phyloP scores from a whole-genome alignment of 1,140 invertebrate genomes.

The Oryctes rhinoceros region DNA sequence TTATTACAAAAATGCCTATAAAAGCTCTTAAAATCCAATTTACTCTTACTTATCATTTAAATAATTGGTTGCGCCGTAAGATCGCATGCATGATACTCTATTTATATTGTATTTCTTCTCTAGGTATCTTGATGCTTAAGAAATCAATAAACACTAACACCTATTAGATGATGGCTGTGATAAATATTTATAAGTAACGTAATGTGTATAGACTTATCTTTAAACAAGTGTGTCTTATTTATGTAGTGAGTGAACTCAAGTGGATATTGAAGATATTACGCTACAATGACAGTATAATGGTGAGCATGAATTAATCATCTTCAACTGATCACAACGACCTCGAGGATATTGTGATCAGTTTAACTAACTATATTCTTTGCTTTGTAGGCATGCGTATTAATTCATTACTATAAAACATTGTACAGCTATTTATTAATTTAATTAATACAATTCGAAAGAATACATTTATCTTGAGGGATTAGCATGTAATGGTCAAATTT shows the following conservation, averaged over 20 bases:
- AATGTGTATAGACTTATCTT: slow-evolving; percentile 37
- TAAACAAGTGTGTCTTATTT: slow-evolving; percentile 43
- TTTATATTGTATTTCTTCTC: slow-evolving; percentile 40
- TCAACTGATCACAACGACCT: not conserved
- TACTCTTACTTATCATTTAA: not conserved
- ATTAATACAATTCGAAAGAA: no score
- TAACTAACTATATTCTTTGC: slow-evolving; percentile 23
- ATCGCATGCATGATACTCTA: slow-evolving; percentile 34
- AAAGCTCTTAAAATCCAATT: not conserved
- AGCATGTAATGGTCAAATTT: not conserved
- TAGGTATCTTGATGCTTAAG: slow-evolving; percentile 49
- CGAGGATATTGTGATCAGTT: not conserved
- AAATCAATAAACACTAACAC: slow-evolving; percentile 23
- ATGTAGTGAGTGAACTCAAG: slow-evolving; percentile 46
- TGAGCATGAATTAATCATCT: slow-evolving; percentile 48
- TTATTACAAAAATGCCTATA: slow-evolving; percentile 12
- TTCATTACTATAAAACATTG: not conserved
- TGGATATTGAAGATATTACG: slow-evolving; percentile 47
- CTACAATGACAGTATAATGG: slow-evolving; percentile 46
- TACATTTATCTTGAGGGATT: slow-evolving; percentile 6
- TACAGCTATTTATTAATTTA: no score
- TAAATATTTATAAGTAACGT: slow-evolving; percentile 41
- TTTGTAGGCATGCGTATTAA: not conserved
- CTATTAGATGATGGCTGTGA: slow-evolving; percentile 50
- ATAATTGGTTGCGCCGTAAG: not conserved